These are phyloP conservation scores for Zingel zingel DNA, from an alignment of 2,113 vertebrate species.

Conservation along the genomic window DNA sequence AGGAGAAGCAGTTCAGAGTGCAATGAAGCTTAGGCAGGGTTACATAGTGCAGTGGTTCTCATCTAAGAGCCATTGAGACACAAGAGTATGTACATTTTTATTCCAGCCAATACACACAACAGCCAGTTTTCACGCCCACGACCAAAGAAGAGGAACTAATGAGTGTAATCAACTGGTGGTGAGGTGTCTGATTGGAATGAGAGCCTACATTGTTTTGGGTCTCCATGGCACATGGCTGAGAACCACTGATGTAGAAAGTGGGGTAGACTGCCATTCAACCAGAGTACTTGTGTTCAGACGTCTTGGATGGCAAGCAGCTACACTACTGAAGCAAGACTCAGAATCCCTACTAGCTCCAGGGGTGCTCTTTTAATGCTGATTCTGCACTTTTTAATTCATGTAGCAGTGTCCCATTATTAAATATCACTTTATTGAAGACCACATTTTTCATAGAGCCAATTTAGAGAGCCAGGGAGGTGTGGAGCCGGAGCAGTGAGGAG, in stretches of 20 bases:
- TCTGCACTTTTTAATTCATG: neutral
- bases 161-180: conserved; percentile 18
- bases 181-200: conserved; percentile 5
- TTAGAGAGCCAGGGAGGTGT: neutral
- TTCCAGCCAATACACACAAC: conserved; percentile 2
- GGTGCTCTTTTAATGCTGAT: neutral
- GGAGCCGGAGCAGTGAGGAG: neutral
- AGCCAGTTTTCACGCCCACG: neutral
- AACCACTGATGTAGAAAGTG: neutral
- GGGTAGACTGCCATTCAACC: neutral
- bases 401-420: neutral
- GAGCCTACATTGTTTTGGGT: conserved; percentile 12
- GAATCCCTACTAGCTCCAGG: neutral
- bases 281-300: neutral
- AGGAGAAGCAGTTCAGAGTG: conserved; percentile 13
- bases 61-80: neutral
- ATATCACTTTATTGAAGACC: neutral
- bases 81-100: conserved; percentile 2
- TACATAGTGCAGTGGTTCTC: neutral
- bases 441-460: conserved; percentile 2
- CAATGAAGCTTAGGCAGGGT: neutral
- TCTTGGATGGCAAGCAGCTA: neutral
- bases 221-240: neutral
- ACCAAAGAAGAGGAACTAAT: conserved; percentile 10
- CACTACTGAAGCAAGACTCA: neutral